phyloP scores from a whole-genome alignment of 2,797 vertebrate genomes.

The Takifugu rubripes region DNA sequence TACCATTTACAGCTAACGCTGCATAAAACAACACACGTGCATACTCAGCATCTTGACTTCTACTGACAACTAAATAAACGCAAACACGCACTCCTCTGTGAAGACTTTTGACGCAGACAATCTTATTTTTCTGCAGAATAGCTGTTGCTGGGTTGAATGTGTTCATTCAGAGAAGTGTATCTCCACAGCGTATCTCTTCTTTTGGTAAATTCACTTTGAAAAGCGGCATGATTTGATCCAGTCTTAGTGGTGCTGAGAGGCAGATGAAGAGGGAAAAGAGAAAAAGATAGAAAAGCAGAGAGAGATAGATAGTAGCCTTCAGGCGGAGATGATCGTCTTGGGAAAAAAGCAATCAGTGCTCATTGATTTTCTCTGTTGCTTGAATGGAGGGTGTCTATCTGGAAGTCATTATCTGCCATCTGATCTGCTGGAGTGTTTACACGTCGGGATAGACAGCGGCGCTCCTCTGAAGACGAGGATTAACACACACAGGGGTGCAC shows the following conservation, averaged over 20 bases:
- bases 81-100: not conserved
- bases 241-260: conserved; percentile 55
- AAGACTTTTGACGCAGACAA: not conserved
- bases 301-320: conserved; percentile 63
- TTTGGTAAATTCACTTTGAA: conserved; percentile 55
- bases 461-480: conserved; percentile 69
- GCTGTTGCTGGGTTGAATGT: not conserved
- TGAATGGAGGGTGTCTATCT: conserved; percentile 76
- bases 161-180: conserved; percentile 16
- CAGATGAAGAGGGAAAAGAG: conserved; percentile 42
- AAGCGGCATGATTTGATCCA: conserved; percentile 58
- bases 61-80: not conserved
- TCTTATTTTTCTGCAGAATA: conserved; percentile 2
- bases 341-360: conserved; percentile 78
- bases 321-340: conserved; percentile 67
- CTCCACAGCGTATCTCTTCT: too few species aligned
- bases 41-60: not conserved
- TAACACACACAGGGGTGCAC: conserved; percentile 51
- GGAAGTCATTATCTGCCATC: conserved; percentile 76
- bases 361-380: conserved; percentile 77
- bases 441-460: conserved; percentile 65
- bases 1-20: conserved; percentile 26
- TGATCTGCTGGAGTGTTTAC: conserved; percentile 74
- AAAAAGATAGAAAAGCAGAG: conserved; percentile 45
- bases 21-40: conserved; percentile 15